Base-by-base conservation (phyloP, 2,888 invertebrate genomes). In the Tachystola acroxantha region DNA sequence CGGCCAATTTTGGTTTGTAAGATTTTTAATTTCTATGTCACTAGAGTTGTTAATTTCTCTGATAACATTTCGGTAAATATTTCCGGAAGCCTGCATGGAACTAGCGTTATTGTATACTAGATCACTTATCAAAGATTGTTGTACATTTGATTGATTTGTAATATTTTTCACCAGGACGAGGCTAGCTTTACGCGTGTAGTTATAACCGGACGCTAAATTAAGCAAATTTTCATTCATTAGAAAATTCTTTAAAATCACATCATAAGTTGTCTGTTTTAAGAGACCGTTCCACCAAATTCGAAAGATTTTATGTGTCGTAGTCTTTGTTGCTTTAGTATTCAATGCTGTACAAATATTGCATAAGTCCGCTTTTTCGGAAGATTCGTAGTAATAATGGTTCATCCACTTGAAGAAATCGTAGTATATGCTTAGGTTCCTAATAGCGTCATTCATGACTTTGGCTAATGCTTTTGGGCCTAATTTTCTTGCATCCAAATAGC, bases 401-500 rank as follows among this genome's bases (percentile, higher is more conserved):
- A 39, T 46, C 62, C 63, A 63, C 9, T 48, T 42, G 33, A 61
- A 59, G 38, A 41, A 59, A 2, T 54, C 47, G n/a, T 48, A 30
- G 32, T 55, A 61, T 3, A 28, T 11, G 1, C 34, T 42, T 3
- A 28, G 33, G 34, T 60, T 46, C 5, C 33, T 36, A 3, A 58
- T 51, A 10, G 54, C 41, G 5, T 47, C 43, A 11, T 43, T 42
- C 43, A 64, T 61, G 5, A 25, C 28, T 10, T 35, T 37, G 2
- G 62, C 64, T 7, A 61, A 33, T n/a, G 36, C 34, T 10, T 40
- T 36, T 0, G 58, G 40, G 5, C 48, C 49, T 3, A 56, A 39
- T 6, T 50, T 31, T 25, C 37, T 38, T 3, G 47, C 64, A 27
- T 64, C 45, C 9, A 64, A 39, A 27, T 59, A 64, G 20, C 48